Conservation (phyloP, 1,140 invertebrate genomes). For the Drosophila parabipectinata region DNA sequence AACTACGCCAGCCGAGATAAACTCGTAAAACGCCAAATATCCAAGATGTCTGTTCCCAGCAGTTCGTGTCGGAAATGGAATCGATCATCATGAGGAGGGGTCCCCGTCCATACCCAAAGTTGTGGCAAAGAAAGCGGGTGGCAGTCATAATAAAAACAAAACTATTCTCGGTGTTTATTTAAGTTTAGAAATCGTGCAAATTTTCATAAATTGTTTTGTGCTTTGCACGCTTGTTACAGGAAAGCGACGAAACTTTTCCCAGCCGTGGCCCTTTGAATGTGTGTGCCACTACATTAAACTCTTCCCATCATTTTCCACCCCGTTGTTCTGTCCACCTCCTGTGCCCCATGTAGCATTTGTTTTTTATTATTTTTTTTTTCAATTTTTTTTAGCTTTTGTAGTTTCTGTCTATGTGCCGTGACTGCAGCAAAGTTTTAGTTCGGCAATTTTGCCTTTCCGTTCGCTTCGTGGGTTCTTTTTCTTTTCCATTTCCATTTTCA, state of each 20-base stretch:
- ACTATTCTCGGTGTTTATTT: slow-evolving; percentile 75
- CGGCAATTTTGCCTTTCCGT: slow-evolving; percentile 80
- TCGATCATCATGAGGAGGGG: neutral
- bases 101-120: neutral
- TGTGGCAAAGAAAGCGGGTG: slow-evolving; percentile 46
- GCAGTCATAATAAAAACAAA: slow-evolving; percentile 78
- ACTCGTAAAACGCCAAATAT: slow-evolving; percentile 1
- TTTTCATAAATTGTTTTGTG: slow-evolving; percentile 82
- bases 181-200: slow-evolving; percentile 81
- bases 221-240: slow-evolving; percentile 71
- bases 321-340: neutral
- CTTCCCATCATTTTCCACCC: neutral
- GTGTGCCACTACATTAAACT: slow-evolving; percentile 48
- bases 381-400: slow-evolving; percentile 22
- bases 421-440: slow-evolving; percentile 78
- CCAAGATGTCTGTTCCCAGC: neutral
- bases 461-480: slow-evolving; percentile 59
- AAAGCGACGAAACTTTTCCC: slow-evolving; percentile 53
- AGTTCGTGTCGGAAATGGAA: neutral
- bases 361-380: slow-evolving; percentile 22
- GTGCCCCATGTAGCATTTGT: slow-evolving; percentile 15
- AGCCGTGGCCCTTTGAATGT: slow-evolving; percentile 27
- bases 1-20: neutral
- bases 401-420: slow-evolving; percentile 23
- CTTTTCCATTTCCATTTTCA: slow-evolving; percentile 31